Percentiles rank a stretch among this genome's conserved stretches.
phyloP scores from a whole-genome alignment of 35 echinoderm and acorn worm genomes.

The Strongylocentrotus purpuratus region DNA sequence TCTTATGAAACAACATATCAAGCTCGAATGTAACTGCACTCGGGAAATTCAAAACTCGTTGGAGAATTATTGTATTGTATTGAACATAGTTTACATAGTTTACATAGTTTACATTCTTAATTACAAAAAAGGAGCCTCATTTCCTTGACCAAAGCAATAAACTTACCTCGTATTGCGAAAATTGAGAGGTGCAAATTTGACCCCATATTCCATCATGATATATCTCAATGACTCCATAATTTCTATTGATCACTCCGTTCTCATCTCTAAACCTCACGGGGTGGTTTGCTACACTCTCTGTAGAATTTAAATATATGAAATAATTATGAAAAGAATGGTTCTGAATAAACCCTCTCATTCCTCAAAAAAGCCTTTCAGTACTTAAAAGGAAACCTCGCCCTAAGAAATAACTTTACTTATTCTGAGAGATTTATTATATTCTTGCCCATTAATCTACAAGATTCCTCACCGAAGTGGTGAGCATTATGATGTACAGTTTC shows the following conservation, averaged over 20 bases:
- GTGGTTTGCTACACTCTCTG: too few species aligned
- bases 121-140: too few species aligned
- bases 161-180: neutral
- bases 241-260: neutral
- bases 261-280: neutral
- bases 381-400: neutral
- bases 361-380: neutral
- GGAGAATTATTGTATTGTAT: too few species aligned
- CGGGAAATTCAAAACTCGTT: too few species aligned
- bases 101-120: too few species aligned
- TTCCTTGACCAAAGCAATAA: neutral
- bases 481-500: too few species aligned
- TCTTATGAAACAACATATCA: too few species aligned
- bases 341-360: too few species aligned
- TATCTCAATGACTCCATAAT: conserved; percentile 27
- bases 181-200: neutral
- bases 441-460: neutral
- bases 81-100: too few species aligned
- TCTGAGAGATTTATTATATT: too few species aligned
- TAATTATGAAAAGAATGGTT: neutral
- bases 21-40: too few species aligned
- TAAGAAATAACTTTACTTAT: too few species aligned
- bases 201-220: conserved; percentile 40
- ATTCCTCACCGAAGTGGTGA: neutral
- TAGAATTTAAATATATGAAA: neutral